phyloP scores from a whole-genome alignment of 1,140 invertebrate genomes.

The Contarinia nasturtii region DNA sequence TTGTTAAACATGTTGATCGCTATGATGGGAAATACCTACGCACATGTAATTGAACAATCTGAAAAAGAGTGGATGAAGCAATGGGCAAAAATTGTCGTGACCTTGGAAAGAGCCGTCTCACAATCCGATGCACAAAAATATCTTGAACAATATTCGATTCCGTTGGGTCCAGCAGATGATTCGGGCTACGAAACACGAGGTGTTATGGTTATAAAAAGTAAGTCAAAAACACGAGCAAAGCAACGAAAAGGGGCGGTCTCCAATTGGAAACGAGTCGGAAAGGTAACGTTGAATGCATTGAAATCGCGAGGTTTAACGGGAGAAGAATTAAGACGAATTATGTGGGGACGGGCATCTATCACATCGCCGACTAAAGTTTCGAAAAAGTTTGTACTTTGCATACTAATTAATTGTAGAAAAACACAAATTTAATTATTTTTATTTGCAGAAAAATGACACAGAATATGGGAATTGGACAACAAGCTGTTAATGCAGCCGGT shows the following conservation, averaged over 20 bases:
- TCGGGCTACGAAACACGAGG: slow-evolving; percentile 67
- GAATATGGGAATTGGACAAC: neutral
- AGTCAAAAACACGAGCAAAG: slow-evolving; percentile 86
- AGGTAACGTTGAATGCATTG: slow-evolving; percentile 66
- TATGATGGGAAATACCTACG: slow-evolving; percentile 98
- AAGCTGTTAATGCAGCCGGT: neutral
- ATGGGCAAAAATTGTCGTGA: slow-evolving; percentile 97
- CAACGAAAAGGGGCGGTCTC: slow-evolving; percentile 88
- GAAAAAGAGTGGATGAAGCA: slow-evolving; percentile 98
- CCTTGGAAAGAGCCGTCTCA: slow-evolving; percentile 78
- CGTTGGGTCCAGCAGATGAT: slow-evolving; percentile 64
- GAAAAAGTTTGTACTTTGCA: slow-evolving; percentile 31
- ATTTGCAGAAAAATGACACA: no score
- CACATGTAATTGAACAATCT: slow-evolving; percentile 91
- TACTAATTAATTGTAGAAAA: no score
- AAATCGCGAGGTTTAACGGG: slow-evolving; percentile 68
- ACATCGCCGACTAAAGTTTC: slow-evolving; percentile 60
- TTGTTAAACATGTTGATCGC: slow-evolving; percentile 96
- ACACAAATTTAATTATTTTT: no score
- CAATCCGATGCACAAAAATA: slow-evolving; percentile 75
- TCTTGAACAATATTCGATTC: slow-evolving; percentile 88
- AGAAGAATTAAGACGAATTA: slow-evolving; percentile 61
- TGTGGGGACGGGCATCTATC: slow-evolving; percentile 75
- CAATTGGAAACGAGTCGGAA: slow-evolving; percentile 92
- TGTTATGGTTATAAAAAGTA: slow-evolving; percentile 95